A percentile compares a stretch with the other conserved stretches of the same genome.
These are phyloP conservation scores for Pollenia angustigena DNA, from an alignment of 2,888 invertebrate genomes.

Conservation along the genomic window DNA sequence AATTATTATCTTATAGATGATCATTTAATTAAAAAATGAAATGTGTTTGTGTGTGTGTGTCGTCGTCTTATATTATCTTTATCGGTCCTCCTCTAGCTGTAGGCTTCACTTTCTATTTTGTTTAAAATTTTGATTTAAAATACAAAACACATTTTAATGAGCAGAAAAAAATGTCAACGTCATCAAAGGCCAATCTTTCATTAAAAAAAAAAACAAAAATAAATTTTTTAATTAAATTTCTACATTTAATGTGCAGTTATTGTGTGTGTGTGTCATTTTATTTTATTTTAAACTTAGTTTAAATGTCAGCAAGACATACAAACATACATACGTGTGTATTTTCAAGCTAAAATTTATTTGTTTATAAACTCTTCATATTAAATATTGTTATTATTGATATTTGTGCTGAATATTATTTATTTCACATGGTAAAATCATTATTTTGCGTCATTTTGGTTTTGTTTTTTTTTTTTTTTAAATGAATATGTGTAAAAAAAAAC, in stretches of 20 bases:
- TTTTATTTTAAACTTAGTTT: slow-evolving; percentile 5
- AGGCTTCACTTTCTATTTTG: slow-evolving; percentile 26
- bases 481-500: slow-evolving; percentile 2
- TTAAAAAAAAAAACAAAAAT: slow-evolving; percentile 7
- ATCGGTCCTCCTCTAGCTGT: slow-evolving; percentile 7
- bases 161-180: slow-evolving; percentile 63
- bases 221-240: slow-evolving; percentile 26
- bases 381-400: slow-evolving; percentile 2
- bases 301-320: slow-evolving; percentile 6
- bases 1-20: not conserved
- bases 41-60: not conserved
- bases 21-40: slow-evolving; percentile 15
- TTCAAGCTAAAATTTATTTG: slow-evolving; percentile 20
- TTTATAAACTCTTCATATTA: slow-evolving; percentile 15
- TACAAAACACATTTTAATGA: slow-evolving; percentile 29
- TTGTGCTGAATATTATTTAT: slow-evolving; percentile 15
- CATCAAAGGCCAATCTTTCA: slow-evolving; percentile 64
- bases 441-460: slow-evolving; percentile 6
- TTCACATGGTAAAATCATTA: slow-evolving; percentile 28
- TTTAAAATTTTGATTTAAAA: slow-evolving; percentile 5
- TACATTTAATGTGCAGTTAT: not conserved
- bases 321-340: not conserved
- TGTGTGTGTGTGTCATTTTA: slow-evolving; percentile 3
- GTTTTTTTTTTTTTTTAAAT: slow-evolving; percentile 11
- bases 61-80: not conserved